These are phyloP conservation scores for Lagria hirta DNA, from an alignment of 2,888 invertebrate genomes.

Conservation along the genomic window DNA sequence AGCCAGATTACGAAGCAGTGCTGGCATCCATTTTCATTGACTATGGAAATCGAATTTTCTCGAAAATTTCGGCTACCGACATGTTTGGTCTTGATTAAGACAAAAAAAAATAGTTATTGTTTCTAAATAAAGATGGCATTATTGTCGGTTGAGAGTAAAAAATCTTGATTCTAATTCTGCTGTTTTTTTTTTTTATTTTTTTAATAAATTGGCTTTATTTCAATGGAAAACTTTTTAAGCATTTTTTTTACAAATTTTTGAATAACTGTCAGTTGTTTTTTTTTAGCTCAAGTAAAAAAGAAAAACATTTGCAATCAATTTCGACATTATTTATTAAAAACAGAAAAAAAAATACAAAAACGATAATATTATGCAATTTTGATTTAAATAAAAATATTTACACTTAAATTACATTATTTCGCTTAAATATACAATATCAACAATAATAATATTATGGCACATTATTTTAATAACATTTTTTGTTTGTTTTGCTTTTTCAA, in stretches of 20 bases:
- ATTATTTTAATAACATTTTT: slow-evolving; percentile 21
- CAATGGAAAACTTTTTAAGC: not conserved
- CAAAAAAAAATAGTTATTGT: too few relatives aligned
- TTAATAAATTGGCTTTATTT: not conserved
- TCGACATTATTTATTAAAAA: slow-evolving; percentile 19
- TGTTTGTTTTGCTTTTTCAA: too few relatives aligned
- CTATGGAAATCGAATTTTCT: too few relatives aligned
- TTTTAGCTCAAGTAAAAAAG: not conserved
- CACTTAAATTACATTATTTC: slow-evolving; percentile 25
- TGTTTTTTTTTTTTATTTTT: not conserved
- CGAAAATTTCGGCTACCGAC: too few relatives aligned
- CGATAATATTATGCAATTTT: too few relatives aligned
- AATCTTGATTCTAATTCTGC: not conserved
- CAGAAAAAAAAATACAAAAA: slow-evolving; percentile 19
- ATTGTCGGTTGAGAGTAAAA: not conserved
- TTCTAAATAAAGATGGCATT: not conserved
- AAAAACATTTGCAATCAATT: slow-evolving; percentile 1
- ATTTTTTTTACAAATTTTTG: too few relatives aligned
- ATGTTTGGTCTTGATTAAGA: too few relatives aligned
- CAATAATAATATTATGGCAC: slow-evolving; percentile 27
- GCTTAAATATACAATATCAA: slow-evolving; percentile 26
- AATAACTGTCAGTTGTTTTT: not conserved
- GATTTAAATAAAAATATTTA: slow-evolving; percentile 22
- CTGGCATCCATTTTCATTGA: too few relatives aligned
- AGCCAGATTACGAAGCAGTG: too few relatives aligned